A percentile compares a stretch with the other conserved stretches of the same genome.
Conservation (phyloP, 2,797 vertebrate genomes). For the Acanthis flammea region DNA sequence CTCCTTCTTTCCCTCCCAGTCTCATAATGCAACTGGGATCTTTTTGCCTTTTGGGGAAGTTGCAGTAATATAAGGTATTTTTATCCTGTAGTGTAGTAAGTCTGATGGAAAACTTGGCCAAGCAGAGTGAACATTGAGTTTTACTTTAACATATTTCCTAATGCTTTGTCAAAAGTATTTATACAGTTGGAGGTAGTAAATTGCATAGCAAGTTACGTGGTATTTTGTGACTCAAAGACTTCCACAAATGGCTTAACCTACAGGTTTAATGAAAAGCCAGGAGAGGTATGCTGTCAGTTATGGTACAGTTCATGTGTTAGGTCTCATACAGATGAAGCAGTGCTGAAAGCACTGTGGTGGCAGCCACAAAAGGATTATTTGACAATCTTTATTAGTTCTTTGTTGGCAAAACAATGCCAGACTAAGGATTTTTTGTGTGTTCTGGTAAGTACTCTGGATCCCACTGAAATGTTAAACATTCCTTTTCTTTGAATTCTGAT, state of each 20-base stretch:
- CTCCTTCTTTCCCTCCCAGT: neutral
- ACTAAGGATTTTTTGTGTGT: neutral
- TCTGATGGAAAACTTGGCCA: neutral
- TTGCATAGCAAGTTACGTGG: neutral
- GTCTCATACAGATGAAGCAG: neutral
- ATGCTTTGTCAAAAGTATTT: neutral
- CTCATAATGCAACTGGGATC: neutral
- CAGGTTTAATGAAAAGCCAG: neutral
- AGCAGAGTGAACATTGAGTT: neutral
- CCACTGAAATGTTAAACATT: neutral
- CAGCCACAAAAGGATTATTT: neutral
- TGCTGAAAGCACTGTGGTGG: neutral
- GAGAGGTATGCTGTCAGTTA: neutral
- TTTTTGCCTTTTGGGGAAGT: neutral
- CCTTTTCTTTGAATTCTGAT: slow-evolving; percentile 14
- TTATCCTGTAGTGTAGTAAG: neutral
- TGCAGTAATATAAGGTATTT: neutral
- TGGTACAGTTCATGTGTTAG: neutral
- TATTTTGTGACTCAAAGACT: neutral
- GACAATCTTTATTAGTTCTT: neutral
- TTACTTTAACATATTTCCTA: neutral
- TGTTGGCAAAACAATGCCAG: neutral
- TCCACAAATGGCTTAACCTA: neutral
- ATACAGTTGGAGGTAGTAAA: neutral
- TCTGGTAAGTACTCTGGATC: neutral